Evolutionary conservation across 2,888 invertebrate species (phyloP), one percentile per base, ranked within the genome.

Genomic region (Caradrina clavipalpis): DNA sequence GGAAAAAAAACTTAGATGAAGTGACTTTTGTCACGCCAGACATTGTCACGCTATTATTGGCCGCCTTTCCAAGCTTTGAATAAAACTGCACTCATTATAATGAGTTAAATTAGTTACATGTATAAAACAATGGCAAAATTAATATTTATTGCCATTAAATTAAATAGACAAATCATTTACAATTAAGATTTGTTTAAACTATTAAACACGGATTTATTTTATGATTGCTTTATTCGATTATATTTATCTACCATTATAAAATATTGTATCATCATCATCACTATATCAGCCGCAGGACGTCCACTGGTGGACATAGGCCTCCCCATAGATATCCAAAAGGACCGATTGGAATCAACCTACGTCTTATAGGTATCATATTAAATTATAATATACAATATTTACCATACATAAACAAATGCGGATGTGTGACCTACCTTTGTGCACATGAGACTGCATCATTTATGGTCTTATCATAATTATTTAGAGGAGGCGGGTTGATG

Each of bases 391-490:
- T 53, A 54, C 51, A 67, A 81, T 81, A 69, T 72, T 81, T 72
- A 73, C 59, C 59, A 61, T 69, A 78, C 59, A 71, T 69, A 84
- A 82, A 79, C 58, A 73, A 65, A 63, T 50, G 50, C 73, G 67
- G 70, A 78, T 67, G 66, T 78, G 56, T 78, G 76, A 80, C 80
- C 70, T 63, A 78, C 70, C 71, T 80, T 66, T 61, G 72, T 76
- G 77, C 83, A 80, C 83, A 87, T 85, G 81, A 74, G 84, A 87
- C 84, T 89, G 90, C 90, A 89, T 86, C 80, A 72, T 88, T 88
- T 86, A 90, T 88, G 84, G 86, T 82, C 76, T 84, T 91, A 87
- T 90, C 87, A 91, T 90, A 89, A 88, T 39, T 39, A 39, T 91
- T 90, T 88, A 87, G 83, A 76, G 69, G 63, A 87, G 88, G 86